phyloP scores from a whole-genome alignment of 2,113 vertebrate genomes.

The Microtus montanus region DNA sequence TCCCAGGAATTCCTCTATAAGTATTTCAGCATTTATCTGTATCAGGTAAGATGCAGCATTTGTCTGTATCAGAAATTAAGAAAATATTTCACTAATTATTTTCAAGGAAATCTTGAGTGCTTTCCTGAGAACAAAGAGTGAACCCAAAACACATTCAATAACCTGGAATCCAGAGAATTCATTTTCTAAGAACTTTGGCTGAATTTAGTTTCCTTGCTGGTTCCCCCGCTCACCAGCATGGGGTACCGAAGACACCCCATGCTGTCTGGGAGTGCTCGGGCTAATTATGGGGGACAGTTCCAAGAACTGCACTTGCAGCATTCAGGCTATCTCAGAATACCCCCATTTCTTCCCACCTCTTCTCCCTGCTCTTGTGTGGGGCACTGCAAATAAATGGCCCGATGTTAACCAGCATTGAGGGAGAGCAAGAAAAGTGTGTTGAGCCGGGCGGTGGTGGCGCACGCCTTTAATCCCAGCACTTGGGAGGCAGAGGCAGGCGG shows the following conservation, averaged over 20 bases:
- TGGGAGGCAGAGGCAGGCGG: no score
- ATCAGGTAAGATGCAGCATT: slow-evolving; percentile 1
- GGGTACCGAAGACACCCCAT: neutral
- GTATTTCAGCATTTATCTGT: slow-evolving; percentile 36
- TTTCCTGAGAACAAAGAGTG: neutral
- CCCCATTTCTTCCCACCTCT: neutral
- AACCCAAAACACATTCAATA: neutral
- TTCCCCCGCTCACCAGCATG: neutral
- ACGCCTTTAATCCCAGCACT: no score
- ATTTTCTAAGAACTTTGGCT: neutral
- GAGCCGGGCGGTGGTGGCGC: no score
- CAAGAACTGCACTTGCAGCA: neutral
- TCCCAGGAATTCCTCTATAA: slow-evolving; percentile 10
- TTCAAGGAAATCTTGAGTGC: neutral
- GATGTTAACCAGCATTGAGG: neutral
- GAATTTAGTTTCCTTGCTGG: neutral
- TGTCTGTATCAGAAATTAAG: slow-evolving; percentile 32
- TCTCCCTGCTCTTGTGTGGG: neutral
- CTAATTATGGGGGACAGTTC: neutral
- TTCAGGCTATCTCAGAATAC: neutral
- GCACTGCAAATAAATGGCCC: neutral
- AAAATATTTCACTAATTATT: slow-evolving; percentile 13
- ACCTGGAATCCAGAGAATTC: slow-evolving; percentile 1
- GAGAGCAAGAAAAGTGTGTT: neutral
- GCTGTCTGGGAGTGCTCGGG: neutral